These are phyloP conservation scores for Marmota monax DNA, from an alignment of 2,113 vertebrate species.

Conservation along the genomic window DNA sequence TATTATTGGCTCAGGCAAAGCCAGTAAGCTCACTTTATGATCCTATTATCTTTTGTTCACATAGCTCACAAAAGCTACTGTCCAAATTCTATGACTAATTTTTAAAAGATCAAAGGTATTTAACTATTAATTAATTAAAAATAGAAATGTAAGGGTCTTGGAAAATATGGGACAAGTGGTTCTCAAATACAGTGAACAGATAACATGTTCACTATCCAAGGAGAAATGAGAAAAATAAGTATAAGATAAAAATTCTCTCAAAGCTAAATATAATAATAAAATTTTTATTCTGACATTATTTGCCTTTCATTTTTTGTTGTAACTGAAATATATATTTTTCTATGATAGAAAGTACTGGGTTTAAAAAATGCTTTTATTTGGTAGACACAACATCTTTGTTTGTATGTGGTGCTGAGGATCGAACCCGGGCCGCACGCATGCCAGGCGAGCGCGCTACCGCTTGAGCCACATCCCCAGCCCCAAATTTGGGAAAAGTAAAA, in stretches of 20 bases:
- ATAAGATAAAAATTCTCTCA: conserved; percentile 10
- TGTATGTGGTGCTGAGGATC: too few relatives aligned
- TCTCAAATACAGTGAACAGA: neutral
- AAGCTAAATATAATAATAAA: conserved; percentile 22
- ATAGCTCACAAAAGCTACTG: neutral
- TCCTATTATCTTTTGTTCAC: conserved; percentile 26
- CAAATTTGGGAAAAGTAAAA: neutral
- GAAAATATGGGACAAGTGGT: conserved; percentile 18
- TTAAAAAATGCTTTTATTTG: conserved; percentile 25
- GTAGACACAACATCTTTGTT: too few relatives aligned
- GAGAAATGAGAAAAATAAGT: conserved; percentile 15
- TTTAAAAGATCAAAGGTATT: neutral
- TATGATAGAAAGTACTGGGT: neutral
- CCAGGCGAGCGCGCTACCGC: too few relatives aligned
- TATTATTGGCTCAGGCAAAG: neutral
- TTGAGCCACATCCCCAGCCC: too few relatives aligned
- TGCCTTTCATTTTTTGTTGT: neutral
- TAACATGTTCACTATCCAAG: neutral
- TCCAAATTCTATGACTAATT: neutral
- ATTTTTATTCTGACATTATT: conserved; percentile 18
- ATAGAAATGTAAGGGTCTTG: neutral
- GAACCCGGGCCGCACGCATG: too few relatives aligned
- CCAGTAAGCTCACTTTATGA: neutral
- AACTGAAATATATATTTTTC: neutral
- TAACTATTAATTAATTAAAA: conserved; percentile 16